Evolutionary conservation across 2,797 vertebrate genomes (phyloP), one percentile per base, ranked within the genome.

Genomic region (Semotilus atromaculatus): DNA sequence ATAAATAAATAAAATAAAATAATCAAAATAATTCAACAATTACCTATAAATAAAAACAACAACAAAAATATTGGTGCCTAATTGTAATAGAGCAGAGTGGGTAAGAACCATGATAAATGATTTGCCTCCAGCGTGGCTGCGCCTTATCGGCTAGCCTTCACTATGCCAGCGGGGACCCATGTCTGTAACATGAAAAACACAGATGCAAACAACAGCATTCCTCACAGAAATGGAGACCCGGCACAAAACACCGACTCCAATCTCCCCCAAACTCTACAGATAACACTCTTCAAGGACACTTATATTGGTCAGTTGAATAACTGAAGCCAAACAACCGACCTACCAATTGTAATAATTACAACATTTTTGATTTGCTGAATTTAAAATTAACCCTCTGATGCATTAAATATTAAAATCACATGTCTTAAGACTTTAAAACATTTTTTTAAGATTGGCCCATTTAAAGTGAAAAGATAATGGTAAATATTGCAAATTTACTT

Each of bases 151-250:
- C 95, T 95, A 95, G 94, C 95, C 95, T 95, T 95, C 95, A 96
- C 95, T 94, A 96, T 96, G 95, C 95, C 95, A 94, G 94, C 94
- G 76, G 95, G 95, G 93, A 96, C 94, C 94, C 94, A 95, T 11
- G 93, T 96, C 96, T 97, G 96, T 89, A 96, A 96, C 93, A 95
- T 94, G 94, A 96, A 96, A 95, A 96, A 96, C 95, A 95, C 92
- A 96, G 95, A 96, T 95, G 95, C 96, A 96, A 92, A 96, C 95
- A 96, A 96, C 94, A 96, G 89, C 93, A 94, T 96, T 94, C 94
- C 94, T 95, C 93, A 95, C 92, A 95, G 83, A 94, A 91, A 90
- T 86, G 91, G 93, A 94, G 91, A 92, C 93, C 87, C 87, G 85
- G 81, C 80, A 88, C 40, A 86, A 88, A 91, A 90, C 83, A 88